A percentile compares a stretch with the other conserved stretches of the same genome.
Conservation (phyloP, 2,888 invertebrate genomes). For the Flabesymbios commensalis region DNA sequence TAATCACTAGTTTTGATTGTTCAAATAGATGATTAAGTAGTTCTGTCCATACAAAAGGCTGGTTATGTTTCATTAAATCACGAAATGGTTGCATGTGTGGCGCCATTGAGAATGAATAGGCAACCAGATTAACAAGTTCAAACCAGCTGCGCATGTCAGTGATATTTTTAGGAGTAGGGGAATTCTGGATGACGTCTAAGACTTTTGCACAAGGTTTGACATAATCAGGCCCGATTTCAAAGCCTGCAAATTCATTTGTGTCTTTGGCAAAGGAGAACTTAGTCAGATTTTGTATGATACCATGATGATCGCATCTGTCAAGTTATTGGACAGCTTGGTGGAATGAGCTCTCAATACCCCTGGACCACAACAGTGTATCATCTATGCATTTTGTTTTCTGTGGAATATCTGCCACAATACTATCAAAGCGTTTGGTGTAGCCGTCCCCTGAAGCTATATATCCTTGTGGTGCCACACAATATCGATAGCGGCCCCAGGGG, state of each 20-base stretch:
- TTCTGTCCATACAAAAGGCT: slow-evolving; percentile 27
- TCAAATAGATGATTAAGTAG: slow-evolving; percentile 14
- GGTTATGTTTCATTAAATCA: slow-evolving; percentile 34
- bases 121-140: slow-evolving; percentile 38
- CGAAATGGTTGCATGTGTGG: slow-evolving; percentile 36
- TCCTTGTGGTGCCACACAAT: slow-evolving; percentile 36
- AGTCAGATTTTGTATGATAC: slow-evolving; percentile 39
- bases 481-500: slow-evolving; percentile 38
- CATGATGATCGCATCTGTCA: slow-evolving; percentile 24
- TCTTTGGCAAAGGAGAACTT: slow-evolving; percentile 42
- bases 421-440: slow-evolving; percentile 36
- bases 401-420: slow-evolving; percentile 28
- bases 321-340: too few species aligned
- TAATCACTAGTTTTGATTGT: slow-evolving; percentile 18
- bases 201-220: slow-evolving; percentile 35
- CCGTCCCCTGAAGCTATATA: slow-evolving; percentile 38
- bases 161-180: slow-evolving; percentile 33
- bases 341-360: slow-evolving; percentile 30
- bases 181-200: slow-evolving; percentile 34
- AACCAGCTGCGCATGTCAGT: slow-evolving; percentile 40
- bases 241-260: slow-evolving; percentile 39
- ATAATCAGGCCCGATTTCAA: slow-evolving; percentile 28
- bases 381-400: background rate
- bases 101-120: slow-evolving; percentile 39
- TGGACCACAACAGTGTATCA: slow-evolving; percentile 30